Percentiles rank a stretch among this genome's conserved stretches.
Conservation (phyloP, 2,113 vertebrate genomes). For the Rostratula benghalensis region DNA sequence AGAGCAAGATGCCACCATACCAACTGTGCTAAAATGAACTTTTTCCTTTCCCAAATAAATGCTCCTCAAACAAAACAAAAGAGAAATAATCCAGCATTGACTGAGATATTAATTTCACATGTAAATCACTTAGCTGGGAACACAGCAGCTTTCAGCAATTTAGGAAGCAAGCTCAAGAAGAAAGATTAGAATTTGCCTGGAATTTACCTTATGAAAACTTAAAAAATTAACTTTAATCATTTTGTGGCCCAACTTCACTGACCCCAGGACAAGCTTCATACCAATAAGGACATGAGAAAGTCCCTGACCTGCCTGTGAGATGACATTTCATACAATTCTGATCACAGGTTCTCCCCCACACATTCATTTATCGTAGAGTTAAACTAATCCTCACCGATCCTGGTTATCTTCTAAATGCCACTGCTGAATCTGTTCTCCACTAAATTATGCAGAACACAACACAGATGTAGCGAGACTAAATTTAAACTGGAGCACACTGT, state of each 20-base stretch:
- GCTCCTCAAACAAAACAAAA: neutral
- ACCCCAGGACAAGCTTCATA: neutral
- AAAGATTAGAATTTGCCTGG: neutral
- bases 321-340: neutral
- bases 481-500: neutral
- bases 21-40: neutral
- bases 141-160: conserved; percentile 5
- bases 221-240: neutral
- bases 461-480: neutral
- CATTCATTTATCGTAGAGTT: neutral
- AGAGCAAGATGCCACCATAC: neutral
- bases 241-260: neutral
- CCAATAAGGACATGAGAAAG: neutral
- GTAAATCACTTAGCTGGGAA: neutral
- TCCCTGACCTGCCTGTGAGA: neutral
- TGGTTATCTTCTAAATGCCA: neutral
- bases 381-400: neutral
- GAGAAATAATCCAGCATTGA: neutral
- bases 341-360: neutral
- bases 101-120: neutral
- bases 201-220: neutral
- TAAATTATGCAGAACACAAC: neutral
- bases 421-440: neutral
- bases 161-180: neutral
- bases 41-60: neutral